A percentile compares a stretch with the other conserved stretches of the same genome.
phyloP scores from a whole-genome alignment of 2,888 invertebrate species.

The Alloplasta piceator region DNA sequence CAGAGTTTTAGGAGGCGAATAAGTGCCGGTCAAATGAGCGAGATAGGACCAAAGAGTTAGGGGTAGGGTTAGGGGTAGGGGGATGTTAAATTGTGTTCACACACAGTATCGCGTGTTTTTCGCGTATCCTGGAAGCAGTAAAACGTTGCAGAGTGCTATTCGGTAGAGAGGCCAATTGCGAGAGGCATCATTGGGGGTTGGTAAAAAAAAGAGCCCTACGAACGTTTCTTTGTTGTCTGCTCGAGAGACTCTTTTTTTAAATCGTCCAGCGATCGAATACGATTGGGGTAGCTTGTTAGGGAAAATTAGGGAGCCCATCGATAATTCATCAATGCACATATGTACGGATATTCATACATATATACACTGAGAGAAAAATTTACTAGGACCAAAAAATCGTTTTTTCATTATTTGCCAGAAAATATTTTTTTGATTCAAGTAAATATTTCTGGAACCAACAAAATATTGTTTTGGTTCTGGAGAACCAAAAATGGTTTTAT shows the following conservation, averaged over 20 bases:
- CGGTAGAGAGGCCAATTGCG: slow-evolving; percentile 8
- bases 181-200: background rate
- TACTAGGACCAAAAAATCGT: too few relatives aligned
- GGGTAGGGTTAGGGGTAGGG: background rate
- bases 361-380: background rate
- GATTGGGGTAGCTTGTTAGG: slow-evolving; percentile 51
- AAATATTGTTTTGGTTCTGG: too few relatives aligned
- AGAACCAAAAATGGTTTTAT: too few relatives aligned
- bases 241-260: slow-evolving; percentile 44
- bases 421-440: too few relatives aligned
- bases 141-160: background rate
- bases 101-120: slow-evolving; percentile 43
- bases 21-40: slow-evolving; percentile 35
- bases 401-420: too few relatives aligned
- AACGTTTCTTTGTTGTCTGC: slow-evolving; percentile 55
- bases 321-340: slow-evolving; percentile 38
- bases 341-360: background rate
- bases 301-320: slow-evolving; percentile 57
- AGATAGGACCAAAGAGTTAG: background rate
- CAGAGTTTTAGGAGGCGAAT: slow-evolving; percentile 60
- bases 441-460: too few relatives aligned
- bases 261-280: slow-evolving; percentile 62
- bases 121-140: slow-evolving; percentile 8
- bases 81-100: slow-evolving; percentile 45
- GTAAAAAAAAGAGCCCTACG: slow-evolving; percentile 1